Percentiles rank a stretch among this genome's conserved stretches.
phyloP scores from a whole-genome alignment of 2,888 invertebrate species.

The Meteorus cinctellus region DNA sequence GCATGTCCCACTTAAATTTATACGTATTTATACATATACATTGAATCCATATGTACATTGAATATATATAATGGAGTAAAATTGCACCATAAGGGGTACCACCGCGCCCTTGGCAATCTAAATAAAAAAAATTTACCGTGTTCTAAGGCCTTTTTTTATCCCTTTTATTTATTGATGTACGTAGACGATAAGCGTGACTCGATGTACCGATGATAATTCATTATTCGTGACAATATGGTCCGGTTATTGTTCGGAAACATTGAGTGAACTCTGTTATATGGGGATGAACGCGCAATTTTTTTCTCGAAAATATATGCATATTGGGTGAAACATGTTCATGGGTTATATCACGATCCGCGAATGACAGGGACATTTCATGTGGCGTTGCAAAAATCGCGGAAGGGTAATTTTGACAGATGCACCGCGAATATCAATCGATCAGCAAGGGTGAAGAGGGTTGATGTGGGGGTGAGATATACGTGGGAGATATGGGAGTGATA shows the following conservation, averaged over 20 bases:
- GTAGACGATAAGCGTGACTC: conserved; percentile 50
- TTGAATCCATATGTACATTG: background rate
- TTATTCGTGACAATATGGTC: conserved; percentile 58
- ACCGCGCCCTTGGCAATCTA: conserved; percentile 1
- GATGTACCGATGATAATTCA: conserved; percentile 62
- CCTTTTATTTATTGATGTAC: conserved; percentile 58
- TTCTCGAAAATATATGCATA: conserved; percentile 53
- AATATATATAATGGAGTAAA: background rate
- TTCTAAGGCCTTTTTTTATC: background rate
- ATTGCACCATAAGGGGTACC: conserved; percentile 23
- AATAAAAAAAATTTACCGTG: conserved; percentile 13
- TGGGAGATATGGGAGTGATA: background rate
- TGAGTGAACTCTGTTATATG: conserved; percentile 25
- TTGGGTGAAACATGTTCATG: conserved; percentile 45
- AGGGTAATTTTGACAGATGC: conserved; percentile 54
- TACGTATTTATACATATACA: background rate
- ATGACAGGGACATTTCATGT: conserved; percentile 30
- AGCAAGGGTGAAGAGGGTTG: conserved; percentile 9
- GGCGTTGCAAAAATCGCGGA: conserved; percentile 54
- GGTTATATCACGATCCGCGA: background rate
- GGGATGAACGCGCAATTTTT: background rate
- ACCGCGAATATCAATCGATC: conserved; percentile 46
- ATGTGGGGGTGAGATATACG: conserved; percentile 14
- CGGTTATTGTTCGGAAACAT: conserved; percentile 51
- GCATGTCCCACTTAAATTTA: background rate